Percentiles rank a stretch among this genome's conserved stretches.
phyloP scores from a whole-genome alignment of 2,888 invertebrate species.

The Busseola fusca region DNA sequence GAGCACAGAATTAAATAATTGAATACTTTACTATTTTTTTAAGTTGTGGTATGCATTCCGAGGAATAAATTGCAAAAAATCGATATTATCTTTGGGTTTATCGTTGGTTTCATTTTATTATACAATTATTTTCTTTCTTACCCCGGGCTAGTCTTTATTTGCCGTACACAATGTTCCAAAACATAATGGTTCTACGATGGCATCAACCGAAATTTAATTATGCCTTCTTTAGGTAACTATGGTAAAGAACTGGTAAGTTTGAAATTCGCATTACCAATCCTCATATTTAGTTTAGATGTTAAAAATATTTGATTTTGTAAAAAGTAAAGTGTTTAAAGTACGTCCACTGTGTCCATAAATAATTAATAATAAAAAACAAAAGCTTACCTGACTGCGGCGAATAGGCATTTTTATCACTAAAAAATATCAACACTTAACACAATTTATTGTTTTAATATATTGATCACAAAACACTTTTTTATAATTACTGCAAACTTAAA shows the following conservation, averaged over 20 bases:
- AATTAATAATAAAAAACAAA: constrained; percentile 12
- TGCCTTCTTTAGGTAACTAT: not conserved
- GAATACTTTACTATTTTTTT: no score
- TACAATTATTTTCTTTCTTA: no score
- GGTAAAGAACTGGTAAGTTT: not conserved
- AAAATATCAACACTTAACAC: constrained; percentile 57
- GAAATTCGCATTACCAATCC: not conserved
- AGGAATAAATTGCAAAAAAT: not conserved
- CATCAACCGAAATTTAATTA: constrained; percentile 3
- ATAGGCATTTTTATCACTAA: constrained; percentile 80
- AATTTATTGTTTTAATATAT: constrained; percentile 47
- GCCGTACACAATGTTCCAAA: not conserved
- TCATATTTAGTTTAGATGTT: not conserved
- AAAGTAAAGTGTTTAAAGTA: not conserved
- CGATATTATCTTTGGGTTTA: not conserved
- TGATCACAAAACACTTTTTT: constrained; percentile 60
- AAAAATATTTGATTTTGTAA: not conserved
- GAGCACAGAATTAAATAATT: not conserved
- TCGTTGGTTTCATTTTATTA: not conserved
- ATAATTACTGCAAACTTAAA: constrained; percentile 39
- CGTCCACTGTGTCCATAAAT: not conserved
- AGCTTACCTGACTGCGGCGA: constrained; percentile 84
- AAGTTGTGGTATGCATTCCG: not conserved
- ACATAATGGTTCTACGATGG: not conserved
- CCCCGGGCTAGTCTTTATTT: not conserved